phyloP scores from a whole-genome alignment of 2,888 invertebrate genomes.

The Quadroppia sp. region DNA sequence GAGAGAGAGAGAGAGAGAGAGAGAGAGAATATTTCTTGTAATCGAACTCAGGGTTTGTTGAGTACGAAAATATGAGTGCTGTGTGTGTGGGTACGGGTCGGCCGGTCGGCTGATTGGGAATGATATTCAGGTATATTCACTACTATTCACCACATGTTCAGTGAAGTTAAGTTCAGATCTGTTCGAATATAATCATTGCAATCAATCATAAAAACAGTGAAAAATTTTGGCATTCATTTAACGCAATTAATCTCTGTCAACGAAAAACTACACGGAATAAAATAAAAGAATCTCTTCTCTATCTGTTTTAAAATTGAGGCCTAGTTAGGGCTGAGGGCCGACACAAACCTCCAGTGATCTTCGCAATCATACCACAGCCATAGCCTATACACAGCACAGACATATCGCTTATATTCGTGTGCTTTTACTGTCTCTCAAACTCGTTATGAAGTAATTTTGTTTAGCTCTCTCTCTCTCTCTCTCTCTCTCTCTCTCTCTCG shows the following conservation, averaged over 20 bases:
- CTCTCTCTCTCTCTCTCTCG: not conserved
- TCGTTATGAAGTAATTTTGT: constrained; percentile 2
- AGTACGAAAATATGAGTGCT: not conserved
- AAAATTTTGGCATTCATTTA: constrained; percentile 31
- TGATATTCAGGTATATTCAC: not conserved
- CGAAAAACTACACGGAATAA: constrained; percentile 20
- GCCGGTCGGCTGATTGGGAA: not conserved
- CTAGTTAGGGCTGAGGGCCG: constrained; percentile 21
- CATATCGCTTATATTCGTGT: not conserved
- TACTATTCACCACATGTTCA: constrained; percentile 25
- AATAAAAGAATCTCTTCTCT: constrained; percentile 28
- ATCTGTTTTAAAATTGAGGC: constrained; percentile 12
- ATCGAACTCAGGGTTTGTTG: not conserved
- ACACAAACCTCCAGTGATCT: not conserved
- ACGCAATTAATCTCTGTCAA: constrained; percentile 33
- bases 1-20: constrained; percentile 7
- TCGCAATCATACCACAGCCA: too few relatives aligned
- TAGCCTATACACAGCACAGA: not conserved
- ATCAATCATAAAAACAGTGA: constrained; percentile 34
- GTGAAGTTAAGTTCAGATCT: not conserved
- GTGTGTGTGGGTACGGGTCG: constrained; percentile 5
- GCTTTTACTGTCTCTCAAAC: not conserved
- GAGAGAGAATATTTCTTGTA: not conserved
- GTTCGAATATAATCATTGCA: constrained; percentile 31
- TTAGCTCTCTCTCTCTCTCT: not conserved